phyloP scores from a whole-genome alignment of 2,888 invertebrate genomes.

The Linnaemya vulpina region DNA sequence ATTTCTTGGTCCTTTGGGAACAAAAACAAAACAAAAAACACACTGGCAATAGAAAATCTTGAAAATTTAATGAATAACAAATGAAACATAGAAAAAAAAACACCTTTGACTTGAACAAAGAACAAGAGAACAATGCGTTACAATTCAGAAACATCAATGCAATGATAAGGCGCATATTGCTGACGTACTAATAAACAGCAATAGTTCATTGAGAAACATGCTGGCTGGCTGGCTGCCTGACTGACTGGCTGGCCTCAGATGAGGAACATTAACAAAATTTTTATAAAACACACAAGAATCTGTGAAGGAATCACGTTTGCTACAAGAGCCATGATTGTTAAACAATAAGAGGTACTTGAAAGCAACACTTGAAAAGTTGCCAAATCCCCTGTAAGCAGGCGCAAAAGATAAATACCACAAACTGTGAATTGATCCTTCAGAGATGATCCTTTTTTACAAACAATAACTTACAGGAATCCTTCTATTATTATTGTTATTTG shows the following conservation, averaged over 20 bases:
- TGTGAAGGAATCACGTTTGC: constrained; percentile 66
- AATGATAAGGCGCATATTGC: constrained; percentile 29
- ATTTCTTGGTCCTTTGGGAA: constrained; percentile 36
- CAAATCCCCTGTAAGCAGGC: constrained; percentile 70
- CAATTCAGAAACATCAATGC: constrained; percentile 21
- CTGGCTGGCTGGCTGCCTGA: constrained; percentile 17
- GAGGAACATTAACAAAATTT: constrained; percentile 33
- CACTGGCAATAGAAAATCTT: constrained; percentile 6
- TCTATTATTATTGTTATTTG: constrained; percentile 3
- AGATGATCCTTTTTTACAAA: constrained; percentile 35
- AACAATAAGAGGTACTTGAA: constrained; percentile 69
- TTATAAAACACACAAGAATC: constrained; percentile 35
- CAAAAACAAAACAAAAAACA: background rate
- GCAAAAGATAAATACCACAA: constrained; percentile 67
- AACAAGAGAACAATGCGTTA: constrained; percentile 38
- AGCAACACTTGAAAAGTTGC: constrained; percentile 71
- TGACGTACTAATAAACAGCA: constrained; percentile 33
- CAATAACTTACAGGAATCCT: constrained; percentile 7
- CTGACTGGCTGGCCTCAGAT: constrained; percentile 40
- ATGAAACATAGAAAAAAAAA: constrained; percentile 34
- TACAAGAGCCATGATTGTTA: constrained; percentile 52
- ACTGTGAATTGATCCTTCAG: constrained; percentile 57
- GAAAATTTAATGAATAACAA: constrained; percentile 57
- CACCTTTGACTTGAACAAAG: constrained; percentile 62
- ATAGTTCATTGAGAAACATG: constrained; percentile 48